Base-by-base conservation (phyloP, 1,140 invertebrate species). In the Oryctes rhinoceros region DNA sequence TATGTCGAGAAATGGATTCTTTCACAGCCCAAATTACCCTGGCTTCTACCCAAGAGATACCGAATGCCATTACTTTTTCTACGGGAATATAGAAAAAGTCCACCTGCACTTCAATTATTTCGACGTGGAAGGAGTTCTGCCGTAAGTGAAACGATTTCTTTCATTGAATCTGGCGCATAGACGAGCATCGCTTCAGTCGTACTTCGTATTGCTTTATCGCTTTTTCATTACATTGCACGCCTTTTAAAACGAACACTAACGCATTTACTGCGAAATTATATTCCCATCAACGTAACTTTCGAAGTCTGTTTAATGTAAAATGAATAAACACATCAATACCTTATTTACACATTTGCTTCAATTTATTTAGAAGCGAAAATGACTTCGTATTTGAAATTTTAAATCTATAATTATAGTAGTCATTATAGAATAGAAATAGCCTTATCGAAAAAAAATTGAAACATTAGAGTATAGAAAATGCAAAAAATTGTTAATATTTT, bases 61-160 rank as follows among this genome's bases (percentile, higher is more conserved):
- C 0, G 96, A 97, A 86, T 98, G 97, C 86, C 95, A 98, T 89
- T 99, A 98, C 87, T 96, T 96, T 87, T 98, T 99, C 88, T 92
- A 97, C 85, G 97, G 96, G 13, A 91, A 91, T 24, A 89, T 93
- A 78, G 96, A 98, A 86, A 93, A 93, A 83, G 93, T 98, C 67
- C 93, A 94, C 83, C 91, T 99, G 75, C 93, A 94, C 83, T 98
- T 98, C 85, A 92, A 93, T 35, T 96, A 94, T 87, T 98, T 98
- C 86, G 96, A 98, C 86, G 93, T 98, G 9, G 96, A 98, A 89
- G 96, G 96, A 79, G 94, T 97, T 76, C 89, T 92, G 84, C 96
- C 95, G 96, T 98, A 91, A 92, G 94, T 92, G 20, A 71, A 71
- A 71, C 65, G 65, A 71, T 71, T 71, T 35, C 24, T 24, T 71